A percentile compares a stretch with the other conserved stretches of the same genome.
These are phyloP conservation scores for Mylabris sibirica DNA, from an alignment of 2,888 invertebrate genomes.

Conservation along the genomic window DNA sequence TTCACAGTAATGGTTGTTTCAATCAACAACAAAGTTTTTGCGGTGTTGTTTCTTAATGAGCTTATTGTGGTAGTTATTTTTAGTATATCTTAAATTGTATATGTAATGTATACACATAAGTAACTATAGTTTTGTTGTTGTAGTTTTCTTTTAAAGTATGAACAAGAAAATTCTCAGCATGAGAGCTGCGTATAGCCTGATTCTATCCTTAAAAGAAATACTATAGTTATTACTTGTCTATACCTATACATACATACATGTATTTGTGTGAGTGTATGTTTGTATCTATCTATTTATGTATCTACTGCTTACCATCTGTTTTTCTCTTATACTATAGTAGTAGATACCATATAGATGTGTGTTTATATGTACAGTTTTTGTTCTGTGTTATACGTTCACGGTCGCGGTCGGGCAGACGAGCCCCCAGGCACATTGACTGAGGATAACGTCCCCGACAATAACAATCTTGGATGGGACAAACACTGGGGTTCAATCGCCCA, in stretches of 20 bases:
- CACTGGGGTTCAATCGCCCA: constrained; percentile 24
- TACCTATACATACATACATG: neutral
- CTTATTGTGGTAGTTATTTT: constrained; percentile 24
- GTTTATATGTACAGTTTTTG: neutral
- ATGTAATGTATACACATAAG: constrained; percentile 18
- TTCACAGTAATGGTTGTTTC: neutral
- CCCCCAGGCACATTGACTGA: constrained; percentile 32
- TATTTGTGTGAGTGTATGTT: no score
- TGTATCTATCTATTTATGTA: neutral
- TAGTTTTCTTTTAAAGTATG: neutral
- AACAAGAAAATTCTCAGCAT: neutral
- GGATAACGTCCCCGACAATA: constrained; percentile 42
- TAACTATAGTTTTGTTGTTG: neutral
- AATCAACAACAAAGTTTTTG: neutral
- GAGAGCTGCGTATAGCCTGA: neutral
- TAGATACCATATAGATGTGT: neutral
- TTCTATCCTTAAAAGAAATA: neutral
- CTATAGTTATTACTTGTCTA: neutral
- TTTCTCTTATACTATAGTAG: neutral
- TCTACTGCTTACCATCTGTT: neutral
- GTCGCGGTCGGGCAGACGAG: constrained; percentile 39
- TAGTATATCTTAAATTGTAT: constrained; percentile 20
- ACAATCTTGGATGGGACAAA: constrained; percentile 25
- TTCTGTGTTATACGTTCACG: constrained; percentile 28
- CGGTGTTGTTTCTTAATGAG: constrained; percentile 14